A percentile compares a stretch with the other conserved stretches of the same genome.
These are phyloP conservation scores for Lithophane semibrunnea DNA, from an alignment of 2,888 invertebrate species.

Conservation along the genomic window DNA sequence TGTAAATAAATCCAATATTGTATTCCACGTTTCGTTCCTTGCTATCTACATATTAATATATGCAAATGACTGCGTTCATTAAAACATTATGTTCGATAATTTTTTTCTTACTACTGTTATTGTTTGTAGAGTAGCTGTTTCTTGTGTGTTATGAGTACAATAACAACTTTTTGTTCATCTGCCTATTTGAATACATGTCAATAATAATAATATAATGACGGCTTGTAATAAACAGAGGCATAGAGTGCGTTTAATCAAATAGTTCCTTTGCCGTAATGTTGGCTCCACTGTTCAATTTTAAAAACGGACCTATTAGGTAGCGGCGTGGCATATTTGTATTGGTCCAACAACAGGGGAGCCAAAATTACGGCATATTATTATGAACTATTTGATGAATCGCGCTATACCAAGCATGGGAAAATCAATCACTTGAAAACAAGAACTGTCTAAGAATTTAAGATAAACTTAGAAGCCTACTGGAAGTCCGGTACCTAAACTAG, in stretches of 20 bases:
- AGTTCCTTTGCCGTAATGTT: too few species aligned
- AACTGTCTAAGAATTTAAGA: not conserved
- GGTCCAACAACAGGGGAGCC: too few species aligned
- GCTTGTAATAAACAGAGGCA: not conserved
- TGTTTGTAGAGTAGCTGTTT: slow-evolving; percentile 24
- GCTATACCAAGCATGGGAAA: not conserved
- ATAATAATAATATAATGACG: slow-evolving; percentile 5
- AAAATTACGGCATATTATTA: too few species aligned
- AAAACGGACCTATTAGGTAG: too few species aligned
- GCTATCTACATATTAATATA: slow-evolving; percentile 21
- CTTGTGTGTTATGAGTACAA: not conserved
- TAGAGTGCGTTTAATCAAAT: too few species aligned
- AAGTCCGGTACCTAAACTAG: not conserved
- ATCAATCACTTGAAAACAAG: not conserved
- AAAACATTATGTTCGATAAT: slow-evolving; percentile 23
- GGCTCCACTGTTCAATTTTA: too few species aligned
- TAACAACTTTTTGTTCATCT: not conserved
- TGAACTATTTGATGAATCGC: too few species aligned
- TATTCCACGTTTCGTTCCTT: slow-evolving; percentile 12
- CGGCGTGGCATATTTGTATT: too few species aligned
- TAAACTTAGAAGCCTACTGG: not conserved
- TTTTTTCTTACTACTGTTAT: slow-evolving; percentile 13
- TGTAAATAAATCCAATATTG: slow-evolving; percentile 25
- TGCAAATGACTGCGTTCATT: slow-evolving; percentile 37
- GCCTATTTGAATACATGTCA: not conserved